Conservation (phyloP, 2,113 vertebrate genomes). For the Gallinago undulata region DNA sequence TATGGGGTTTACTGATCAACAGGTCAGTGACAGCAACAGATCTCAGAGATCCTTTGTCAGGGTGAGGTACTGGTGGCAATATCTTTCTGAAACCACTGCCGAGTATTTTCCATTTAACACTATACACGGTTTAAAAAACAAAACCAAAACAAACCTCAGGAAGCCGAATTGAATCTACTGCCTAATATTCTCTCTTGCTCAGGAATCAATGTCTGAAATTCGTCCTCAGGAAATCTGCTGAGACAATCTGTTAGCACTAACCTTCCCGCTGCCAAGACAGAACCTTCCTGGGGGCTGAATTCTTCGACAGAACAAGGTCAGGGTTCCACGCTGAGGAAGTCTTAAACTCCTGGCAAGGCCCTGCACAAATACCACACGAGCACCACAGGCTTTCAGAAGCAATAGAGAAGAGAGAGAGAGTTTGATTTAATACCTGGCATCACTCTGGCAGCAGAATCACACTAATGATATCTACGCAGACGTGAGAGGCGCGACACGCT, state of each 20-base stretch:
- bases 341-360: neutral
- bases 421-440: neutral
- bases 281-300: neutral
- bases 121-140: neutral
- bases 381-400: neutral
- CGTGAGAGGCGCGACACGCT: neutral
- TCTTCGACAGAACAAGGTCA: neutral
- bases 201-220: neutral
- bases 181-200: neutral
- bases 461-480: neutral
- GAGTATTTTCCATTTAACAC: neutral
- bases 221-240: neutral
- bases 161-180: neutral
- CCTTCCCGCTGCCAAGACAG: neutral
- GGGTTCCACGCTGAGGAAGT: neutral
- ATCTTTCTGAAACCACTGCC: neutral
- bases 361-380: neutral
- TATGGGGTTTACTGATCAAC: neutral
- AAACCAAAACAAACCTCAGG: neutral
- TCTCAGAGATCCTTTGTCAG: neutral
- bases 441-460: neutral
- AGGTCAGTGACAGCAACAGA: neutral
- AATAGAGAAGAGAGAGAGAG: neutral
- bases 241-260: neutral
- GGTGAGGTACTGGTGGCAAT: neutral